Evolutionary conservation across 2,888 invertebrate genomes (phyloP), one percentile per base, ranked within the genome.

Genomic region (Sialis lutaria): DNA sequence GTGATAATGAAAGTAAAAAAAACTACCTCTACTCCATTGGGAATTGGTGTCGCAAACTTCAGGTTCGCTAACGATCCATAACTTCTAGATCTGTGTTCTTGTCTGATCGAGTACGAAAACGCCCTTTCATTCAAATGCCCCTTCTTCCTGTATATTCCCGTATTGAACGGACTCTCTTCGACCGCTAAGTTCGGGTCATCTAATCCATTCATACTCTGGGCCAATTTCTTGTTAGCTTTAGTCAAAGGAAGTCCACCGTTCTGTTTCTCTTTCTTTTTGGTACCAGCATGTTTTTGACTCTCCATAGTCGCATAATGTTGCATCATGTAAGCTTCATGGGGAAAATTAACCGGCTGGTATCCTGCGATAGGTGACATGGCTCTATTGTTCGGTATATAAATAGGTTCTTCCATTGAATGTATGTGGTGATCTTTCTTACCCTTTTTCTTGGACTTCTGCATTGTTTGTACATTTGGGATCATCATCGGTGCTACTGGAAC

Each of bases 111-210:
- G 67, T 92, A 91, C 48, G 89, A 89, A 62, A 92, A 92, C 30
- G 92, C 92, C 45, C 91, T 72, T 64, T 92, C 92, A 65, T 92
- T 92, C 53, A 92, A 67, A 59, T 92, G 91, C 0, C 91, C 91
- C 58, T 91, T 90, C 60, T 89, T 83, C 56, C 87, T 72, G 61
- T 91, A 91, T 52, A 91, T 90, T n/a, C 84, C 85, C 1, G 84
- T 82, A 45, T 88, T 77, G 57, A 76, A 79, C 7, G 77, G 75
- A 39, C 77, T 77, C 49, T 74, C 74, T 59, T 55, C 41, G 52
- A 55, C 50, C 55, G 52, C 54, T 42, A 65, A 50, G 56, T 62
- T 63, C 2, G 65, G 65, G 55, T 65, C 65, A 54, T 79, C 80
- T 46, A 82, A 61, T 0, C 73, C 73, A 46, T 79, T 80, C 53